A percentile compares a stretch with the other conserved stretches of the same genome.
phyloP scores from a whole-genome alignment of 2,888 invertebrate species.

The Tyria jacobaeae region DNA sequence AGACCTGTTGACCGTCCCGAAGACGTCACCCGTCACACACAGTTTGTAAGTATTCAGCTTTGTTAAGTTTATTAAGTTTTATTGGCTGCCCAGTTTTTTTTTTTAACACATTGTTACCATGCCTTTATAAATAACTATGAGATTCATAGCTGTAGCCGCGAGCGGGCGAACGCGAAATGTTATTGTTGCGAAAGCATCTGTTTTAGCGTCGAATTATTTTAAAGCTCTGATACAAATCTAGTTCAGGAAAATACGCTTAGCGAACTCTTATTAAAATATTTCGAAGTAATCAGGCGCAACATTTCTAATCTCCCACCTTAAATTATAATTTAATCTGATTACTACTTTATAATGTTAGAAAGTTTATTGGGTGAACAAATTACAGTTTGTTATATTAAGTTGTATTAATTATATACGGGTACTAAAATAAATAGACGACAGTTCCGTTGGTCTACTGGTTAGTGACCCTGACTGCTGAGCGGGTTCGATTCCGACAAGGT shows the following conservation, averaged over 20 bases:
- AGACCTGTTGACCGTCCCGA: conserved; percentile 66
- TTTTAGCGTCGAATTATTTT: conserved; percentile 43
- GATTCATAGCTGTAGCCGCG: conserved; percentile 45
- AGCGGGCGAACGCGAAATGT: conserved; percentile 53
- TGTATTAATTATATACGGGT: neutral
- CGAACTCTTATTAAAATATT: conserved; percentile 15
- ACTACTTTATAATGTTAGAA: neutral
- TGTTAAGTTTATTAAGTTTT: conserved; percentile 38
- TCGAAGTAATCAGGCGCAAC: neutral
- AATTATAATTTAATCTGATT: neutral
- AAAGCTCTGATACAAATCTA: conserved; percentile 27
- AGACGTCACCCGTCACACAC: conserved; percentile 64
- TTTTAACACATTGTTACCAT: conserved; percentile 49
- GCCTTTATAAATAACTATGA: conserved; percentile 55
- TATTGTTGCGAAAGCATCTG: conserved; percentile 61
- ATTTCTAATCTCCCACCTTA: neutral
- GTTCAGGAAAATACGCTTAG: conserved; percentile 24
- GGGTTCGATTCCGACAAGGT: too few relatives aligned
- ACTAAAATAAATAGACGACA: neutral
- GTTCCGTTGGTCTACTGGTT: too few relatives aligned
- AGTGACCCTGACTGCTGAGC: too few relatives aligned
- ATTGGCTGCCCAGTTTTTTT: conserved; percentile 36
- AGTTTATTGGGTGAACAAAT: neutral
- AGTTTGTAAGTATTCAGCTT: conserved; percentile 70
- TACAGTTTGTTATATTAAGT: neutral